A percentile compares a stretch with the other conserved stretches of the same genome.
phyloP scores from a whole-genome alignment of 2,888 invertebrate genomes.

The Nephrotoma appendiculata region DNA sequence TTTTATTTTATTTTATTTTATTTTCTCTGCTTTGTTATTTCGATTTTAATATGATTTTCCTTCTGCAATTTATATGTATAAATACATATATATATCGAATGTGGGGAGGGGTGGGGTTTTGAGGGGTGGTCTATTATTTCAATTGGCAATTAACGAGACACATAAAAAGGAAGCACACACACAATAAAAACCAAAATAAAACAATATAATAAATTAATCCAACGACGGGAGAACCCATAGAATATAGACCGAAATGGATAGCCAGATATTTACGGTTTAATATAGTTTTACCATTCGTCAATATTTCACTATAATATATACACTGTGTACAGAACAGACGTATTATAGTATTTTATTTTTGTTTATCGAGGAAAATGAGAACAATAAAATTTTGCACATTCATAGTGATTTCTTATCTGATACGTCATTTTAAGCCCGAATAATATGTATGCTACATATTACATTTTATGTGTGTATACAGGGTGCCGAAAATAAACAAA shows the following conservation, averaged over 20 bases:
- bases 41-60: neutral
- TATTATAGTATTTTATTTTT: neutral
- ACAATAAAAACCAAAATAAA: neutral
- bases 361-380: neutral
- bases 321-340: neutral
- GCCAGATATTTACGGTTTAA: neutral
- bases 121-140: neutral
- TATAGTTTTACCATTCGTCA: neutral
- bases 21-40: neutral
- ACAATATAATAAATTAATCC: neutral
- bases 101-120: neutral
- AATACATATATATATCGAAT: neutral
- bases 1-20: neutral
- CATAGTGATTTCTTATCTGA: neutral
- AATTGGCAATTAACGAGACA: slow-evolving; percentile 6
- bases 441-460: too few species aligned
- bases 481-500: too few species aligned
- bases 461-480: too few species aligned
- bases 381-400: neutral
- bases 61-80: neutral
- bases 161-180: neutral
- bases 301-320: neutral
- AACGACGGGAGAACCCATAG: neutral
- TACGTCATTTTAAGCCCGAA: neutral
- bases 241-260: neutral